Conservation (phyloP, 2,113 vertebrate genomes). For the Pachycephala philippinensis region DNA sequence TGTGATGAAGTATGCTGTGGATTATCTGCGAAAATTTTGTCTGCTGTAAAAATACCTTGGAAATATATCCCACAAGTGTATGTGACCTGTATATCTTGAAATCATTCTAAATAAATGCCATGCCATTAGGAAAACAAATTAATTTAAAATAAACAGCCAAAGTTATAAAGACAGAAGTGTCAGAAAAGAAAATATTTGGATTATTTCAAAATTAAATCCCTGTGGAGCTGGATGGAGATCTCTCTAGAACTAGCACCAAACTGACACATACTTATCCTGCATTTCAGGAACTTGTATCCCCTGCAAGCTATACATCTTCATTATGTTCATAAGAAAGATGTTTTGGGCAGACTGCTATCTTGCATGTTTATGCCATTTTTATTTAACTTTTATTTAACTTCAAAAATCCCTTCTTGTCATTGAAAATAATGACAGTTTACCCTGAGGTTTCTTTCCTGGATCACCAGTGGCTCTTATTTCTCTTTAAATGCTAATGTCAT, state of each 20-base stretch:
- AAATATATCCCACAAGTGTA: background rate
- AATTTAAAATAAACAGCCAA: background rate
- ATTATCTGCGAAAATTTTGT: background rate
- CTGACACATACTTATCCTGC: background rate
- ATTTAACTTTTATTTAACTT: background rate
- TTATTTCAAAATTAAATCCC: background rate
- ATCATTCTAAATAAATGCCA: background rate
- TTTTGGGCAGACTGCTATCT: background rate
- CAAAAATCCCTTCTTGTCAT: background rate
- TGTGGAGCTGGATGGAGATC: background rate
- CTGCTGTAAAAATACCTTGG: background rate
- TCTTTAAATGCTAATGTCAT: background rate
- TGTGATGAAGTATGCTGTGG: background rate
- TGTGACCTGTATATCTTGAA: background rate
- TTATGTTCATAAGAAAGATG: background rate
- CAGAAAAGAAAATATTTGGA: background rate
- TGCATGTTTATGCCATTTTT: background rate
- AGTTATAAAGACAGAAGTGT: background rate
- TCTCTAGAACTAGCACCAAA: background rate
- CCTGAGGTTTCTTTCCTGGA: background rate
- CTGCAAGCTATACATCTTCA: background rate
- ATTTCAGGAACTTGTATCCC: background rate
- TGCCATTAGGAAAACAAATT: background rate
- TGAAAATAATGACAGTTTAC: background rate
- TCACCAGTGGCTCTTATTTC: background rate